These are phyloP conservation scores for Gonioctena quinquepunctata DNA, from an alignment of 1,140 invertebrate genomes.

Conservation along the genomic window DNA sequence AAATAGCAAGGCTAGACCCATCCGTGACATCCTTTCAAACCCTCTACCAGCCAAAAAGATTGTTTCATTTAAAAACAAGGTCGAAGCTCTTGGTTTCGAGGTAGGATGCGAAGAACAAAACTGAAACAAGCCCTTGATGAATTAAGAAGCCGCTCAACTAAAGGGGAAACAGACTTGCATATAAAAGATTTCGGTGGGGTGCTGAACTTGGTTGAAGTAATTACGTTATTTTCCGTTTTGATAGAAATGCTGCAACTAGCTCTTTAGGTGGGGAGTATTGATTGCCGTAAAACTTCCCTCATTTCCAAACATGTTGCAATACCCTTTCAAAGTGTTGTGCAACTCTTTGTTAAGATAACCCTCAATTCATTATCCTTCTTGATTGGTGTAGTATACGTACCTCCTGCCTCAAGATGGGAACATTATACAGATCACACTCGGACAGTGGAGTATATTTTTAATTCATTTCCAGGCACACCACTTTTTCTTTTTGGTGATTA, in stretches of 20 bases:
- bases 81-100: not conserved
- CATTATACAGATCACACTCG: too few species aligned
- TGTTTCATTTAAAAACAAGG: not conserved
- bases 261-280: not conserved
- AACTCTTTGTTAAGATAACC: too few species aligned
- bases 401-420: too few species aligned
- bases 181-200: not conserved
- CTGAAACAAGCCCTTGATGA: not conserved
- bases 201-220: not conserved
- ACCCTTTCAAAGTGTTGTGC: too few species aligned
- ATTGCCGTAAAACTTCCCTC: not conserved
- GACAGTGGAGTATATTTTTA: too few species aligned
- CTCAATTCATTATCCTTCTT: too few species aligned
- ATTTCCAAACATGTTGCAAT: too few species aligned
- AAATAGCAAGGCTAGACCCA: not conserved
- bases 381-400: too few species aligned
- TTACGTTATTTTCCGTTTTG: not conserved
- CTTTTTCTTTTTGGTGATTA: too few species aligned
- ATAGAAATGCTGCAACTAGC: not conserved
- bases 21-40: not conserved
- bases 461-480: too few species aligned
- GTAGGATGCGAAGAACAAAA: conserved; percentile 2
- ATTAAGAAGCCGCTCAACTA: not conserved
- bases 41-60: not conserved
- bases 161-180: not conserved